Conservation (phyloP, 1,140 invertebrate genomes). For the Colletes gigas region DNA sequence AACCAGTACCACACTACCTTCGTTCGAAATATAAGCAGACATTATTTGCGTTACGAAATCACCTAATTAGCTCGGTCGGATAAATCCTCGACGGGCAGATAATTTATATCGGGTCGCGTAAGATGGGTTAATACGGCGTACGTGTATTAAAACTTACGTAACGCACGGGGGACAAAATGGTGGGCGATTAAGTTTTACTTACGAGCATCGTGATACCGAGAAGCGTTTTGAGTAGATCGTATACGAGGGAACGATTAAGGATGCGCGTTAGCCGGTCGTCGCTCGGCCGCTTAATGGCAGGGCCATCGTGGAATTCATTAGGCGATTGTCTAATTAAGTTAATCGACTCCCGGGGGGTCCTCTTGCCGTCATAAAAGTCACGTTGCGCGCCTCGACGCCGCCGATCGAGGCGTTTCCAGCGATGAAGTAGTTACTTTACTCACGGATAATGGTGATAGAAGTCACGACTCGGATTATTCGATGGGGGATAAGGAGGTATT, state of each 20-base stretch:
- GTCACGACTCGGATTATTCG: not conserved
- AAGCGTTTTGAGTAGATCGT: constrained; percentile 46
- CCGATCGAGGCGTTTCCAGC: constrained; percentile 18
- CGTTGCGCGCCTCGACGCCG: constrained; percentile 23
- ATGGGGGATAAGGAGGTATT: constrained; percentile 10
- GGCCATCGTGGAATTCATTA: constrained; percentile 74
- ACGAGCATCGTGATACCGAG: constrained; percentile 36
- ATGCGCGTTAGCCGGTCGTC: constrained; percentile 46
- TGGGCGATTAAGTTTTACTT: constrained; percentile 53
- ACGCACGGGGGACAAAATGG: constrained; percentile 16
- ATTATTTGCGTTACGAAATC: too few species aligned
- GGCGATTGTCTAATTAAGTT: constrained; percentile 79
- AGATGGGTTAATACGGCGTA: too few species aligned
- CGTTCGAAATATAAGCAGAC: too few species aligned
- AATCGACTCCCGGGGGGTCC: constrained; percentile 74
- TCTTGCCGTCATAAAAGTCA: constrained; percentile 69
- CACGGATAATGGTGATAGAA: constrained; percentile 14
- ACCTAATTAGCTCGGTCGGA: too few species aligned
- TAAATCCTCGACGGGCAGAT: too few species aligned
- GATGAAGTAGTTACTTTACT: constrained; percentile 33
- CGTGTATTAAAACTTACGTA: too few species aligned
- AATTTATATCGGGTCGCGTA: too few species aligned
- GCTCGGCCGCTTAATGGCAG: constrained; percentile 67
- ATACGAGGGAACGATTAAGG: constrained; percentile 56
- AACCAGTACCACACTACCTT: too few species aligned